These are phyloP conservation scores for Artemia sp. DNA, from an alignment of 2,888 invertebrate genomes.

Conservation along the genomic window DNA sequence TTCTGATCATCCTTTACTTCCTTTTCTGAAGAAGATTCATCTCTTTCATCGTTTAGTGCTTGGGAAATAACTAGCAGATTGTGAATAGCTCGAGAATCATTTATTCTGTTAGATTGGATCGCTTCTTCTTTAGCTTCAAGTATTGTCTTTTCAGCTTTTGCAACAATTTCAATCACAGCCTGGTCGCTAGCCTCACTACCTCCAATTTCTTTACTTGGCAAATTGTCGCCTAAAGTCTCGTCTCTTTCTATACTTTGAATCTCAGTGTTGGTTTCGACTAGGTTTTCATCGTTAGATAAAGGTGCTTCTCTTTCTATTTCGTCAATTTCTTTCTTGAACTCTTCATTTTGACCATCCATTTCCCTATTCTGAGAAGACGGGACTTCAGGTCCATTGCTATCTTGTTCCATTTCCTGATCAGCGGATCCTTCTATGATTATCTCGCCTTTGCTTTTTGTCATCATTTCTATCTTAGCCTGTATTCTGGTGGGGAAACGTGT, in stretches of 20 bases:
- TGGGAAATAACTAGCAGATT: background rate
- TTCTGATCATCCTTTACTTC: too few species aligned
- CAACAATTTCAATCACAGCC: background rate
- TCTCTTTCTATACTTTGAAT: background rate
- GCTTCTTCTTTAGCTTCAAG: background rate
- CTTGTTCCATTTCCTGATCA: background rate
- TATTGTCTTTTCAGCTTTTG: background rate
- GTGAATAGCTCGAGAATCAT: slow-evolving; percentile 12
- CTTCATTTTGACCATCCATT: too few species aligned
- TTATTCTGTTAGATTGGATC: background rate
- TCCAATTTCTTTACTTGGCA: background rate
- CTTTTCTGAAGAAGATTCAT: too few species aligned
- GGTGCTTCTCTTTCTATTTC: background rate
- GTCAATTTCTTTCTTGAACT: background rate
- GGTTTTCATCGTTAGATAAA: background rate
- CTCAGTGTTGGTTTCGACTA: background rate
- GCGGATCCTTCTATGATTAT: background rate
- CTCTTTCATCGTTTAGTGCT: background rate
- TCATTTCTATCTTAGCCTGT: background rate
- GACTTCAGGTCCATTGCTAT: background rate
- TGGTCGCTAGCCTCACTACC: background rate
- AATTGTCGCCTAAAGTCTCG: background rate
- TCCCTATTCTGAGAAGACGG: background rate
- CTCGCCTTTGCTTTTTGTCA: background rate
- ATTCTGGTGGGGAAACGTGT: background rate